These are phyloP conservation scores for Dolomedes plantarius DNA, from an alignment of 2,888 invertebrate genomes.

Conservation along the genomic window DNA sequence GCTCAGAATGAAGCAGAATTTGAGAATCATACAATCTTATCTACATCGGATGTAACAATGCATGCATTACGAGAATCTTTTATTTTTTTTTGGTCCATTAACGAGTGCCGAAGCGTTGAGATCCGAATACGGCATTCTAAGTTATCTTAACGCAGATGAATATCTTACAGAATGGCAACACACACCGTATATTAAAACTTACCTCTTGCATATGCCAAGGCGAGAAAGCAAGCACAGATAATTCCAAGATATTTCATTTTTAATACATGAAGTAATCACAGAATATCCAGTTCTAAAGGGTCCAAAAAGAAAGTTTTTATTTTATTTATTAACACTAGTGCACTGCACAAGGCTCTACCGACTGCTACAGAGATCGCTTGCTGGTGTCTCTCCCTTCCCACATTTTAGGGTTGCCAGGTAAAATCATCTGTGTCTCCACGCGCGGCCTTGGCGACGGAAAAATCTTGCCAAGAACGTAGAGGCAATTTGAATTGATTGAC, in stretches of 20 bases:
- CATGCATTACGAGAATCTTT: not conserved
- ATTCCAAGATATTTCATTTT: conserved; percentile 66
- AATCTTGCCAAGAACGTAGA: conserved; percentile 24
- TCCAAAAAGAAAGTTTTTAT: conserved; percentile 37
- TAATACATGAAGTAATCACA: conserved; percentile 59
- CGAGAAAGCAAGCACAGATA: conserved; percentile 48
- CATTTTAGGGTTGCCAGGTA: conserved; percentile 54
- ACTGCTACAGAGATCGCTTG: conserved; percentile 51
- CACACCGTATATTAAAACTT: conserved; percentile 30
- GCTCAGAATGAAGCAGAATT: not conserved
- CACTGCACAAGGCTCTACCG: conserved; percentile 43
- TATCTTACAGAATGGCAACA: conserved; percentile 24
- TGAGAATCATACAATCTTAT: not conserved
- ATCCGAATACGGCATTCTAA: conserved; percentile 40
- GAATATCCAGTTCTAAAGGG: conserved; percentile 61
- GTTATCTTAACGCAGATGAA: conserved; percentile 25
- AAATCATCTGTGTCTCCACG: conserved; percentile 29
- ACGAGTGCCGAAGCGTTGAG: not conserved
- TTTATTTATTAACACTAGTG: conserved; percentile 2
- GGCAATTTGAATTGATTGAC: conserved; percentile 19
- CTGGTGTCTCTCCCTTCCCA: conserved; percentile 31
- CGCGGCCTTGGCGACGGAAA: conserved; percentile 6
- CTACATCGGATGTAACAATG: not conserved
- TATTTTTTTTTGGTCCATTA: not conserved
- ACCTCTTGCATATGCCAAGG: conserved; percentile 56